These are phyloP conservation scores for Fragum whitleyi DNA, from an alignment of 2,888 invertebrate species.

Conservation along the genomic window DNA sequence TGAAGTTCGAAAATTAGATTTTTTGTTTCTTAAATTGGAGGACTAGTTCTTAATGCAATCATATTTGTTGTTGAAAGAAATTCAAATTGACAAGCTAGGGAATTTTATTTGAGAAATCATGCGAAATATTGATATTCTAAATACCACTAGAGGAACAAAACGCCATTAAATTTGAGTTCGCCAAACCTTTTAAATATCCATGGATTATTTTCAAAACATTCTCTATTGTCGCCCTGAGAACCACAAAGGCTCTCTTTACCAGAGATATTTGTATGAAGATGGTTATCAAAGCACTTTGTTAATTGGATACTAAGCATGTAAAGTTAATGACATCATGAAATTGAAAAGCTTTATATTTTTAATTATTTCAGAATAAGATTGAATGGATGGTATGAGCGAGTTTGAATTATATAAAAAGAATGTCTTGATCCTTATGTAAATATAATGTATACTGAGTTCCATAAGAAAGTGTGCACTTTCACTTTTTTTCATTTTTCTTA, in stretches of 20 bases:
- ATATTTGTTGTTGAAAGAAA: not conserved
- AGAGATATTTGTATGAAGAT: not conserved
- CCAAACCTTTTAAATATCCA: not conserved
- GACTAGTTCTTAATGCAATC: too few species aligned
- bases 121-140: not conserved
- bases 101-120: not conserved
- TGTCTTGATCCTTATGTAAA: too few species aligned
- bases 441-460: too few species aligned
- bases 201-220: not conserved
- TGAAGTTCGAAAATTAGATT: too few species aligned
- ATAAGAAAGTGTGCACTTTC: too few species aligned
- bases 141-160: not conserved
- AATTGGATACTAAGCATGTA: not conserved
- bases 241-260: not conserved
- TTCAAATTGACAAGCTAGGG: not conserved
- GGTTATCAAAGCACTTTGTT: not conserved
- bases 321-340: too few species aligned
- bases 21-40: too few species aligned
- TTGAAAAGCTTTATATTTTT: too few species aligned
- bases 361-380: too few species aligned
- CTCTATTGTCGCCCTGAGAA: not conserved
- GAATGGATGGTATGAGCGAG: too few species aligned
- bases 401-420: too few species aligned
- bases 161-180: not conserved
- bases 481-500: too few species aligned